Percentiles rank a stretch among this genome's conserved stretches.
phyloP scores from a whole-genome alignment of 2,797 vertebrate species.

The Coregonus ussuriensis region DNA sequence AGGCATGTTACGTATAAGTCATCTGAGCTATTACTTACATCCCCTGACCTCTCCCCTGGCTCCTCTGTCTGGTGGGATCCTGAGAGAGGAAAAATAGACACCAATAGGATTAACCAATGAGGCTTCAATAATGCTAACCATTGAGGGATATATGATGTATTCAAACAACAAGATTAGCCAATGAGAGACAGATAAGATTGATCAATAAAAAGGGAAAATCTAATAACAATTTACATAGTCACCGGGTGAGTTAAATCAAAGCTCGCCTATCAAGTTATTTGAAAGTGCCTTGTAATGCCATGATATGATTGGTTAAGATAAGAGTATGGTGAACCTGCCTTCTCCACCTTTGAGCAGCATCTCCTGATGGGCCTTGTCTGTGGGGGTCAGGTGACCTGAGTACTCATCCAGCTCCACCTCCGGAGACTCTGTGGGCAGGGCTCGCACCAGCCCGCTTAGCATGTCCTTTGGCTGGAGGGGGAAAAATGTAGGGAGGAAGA shows the following conservation, averaged over 20 bases:
- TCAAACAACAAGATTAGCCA: not conserved
- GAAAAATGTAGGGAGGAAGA: not conserved
- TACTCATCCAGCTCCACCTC: constrained; percentile 68
- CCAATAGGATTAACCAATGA: not conserved
- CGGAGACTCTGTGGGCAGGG: constrained; percentile 77
- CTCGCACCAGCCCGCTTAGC: constrained; percentile 73
- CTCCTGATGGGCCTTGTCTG: constrained; percentile 55
- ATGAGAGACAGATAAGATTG: not conserved
- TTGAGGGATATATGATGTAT: not conserved
- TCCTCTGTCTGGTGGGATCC: constrained; percentile 56
- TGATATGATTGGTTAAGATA: not conserved
- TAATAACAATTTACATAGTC: not conserved
- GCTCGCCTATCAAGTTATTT: not conserved
- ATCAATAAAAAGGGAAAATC: not conserved
- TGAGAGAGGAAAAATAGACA: constrained; percentile 34
- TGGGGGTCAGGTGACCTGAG: constrained; percentile 71
- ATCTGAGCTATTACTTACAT: constrained; percentile 47
- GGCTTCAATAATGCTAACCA: not conserved
- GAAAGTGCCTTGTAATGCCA: not conserved
- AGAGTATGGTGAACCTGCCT: not conserved
- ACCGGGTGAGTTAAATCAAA: not conserved
- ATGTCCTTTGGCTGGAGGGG: constrained; percentile 57
- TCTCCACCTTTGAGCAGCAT: constrained; percentile 46
- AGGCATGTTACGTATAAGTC: not conserved
- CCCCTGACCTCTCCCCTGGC: constrained; percentile 36